Evolutionary conservation across 2,797 vertebrate species (phyloP), one percentile per base, ranked within the genome.

Genomic region (Toxotes lorentzi): DNA sequence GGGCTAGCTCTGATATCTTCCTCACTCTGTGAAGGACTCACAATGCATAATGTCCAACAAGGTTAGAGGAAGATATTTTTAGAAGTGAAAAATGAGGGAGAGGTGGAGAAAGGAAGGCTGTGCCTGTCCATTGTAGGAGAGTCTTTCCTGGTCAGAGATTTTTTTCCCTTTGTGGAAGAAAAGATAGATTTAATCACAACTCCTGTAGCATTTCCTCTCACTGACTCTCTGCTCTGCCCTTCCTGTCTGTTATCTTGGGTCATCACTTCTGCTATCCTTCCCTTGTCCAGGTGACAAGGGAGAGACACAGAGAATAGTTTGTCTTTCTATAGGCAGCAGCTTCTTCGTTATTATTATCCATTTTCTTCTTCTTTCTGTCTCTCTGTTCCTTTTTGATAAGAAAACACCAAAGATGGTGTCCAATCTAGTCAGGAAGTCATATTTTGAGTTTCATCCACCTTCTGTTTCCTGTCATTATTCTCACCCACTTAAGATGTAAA

Each of bases 161-260:
- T 47, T 57, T 70, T 47, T 17, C 23, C 16, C 7, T 76, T 76
- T 30, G 47, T 76, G n/a, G 58, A 53, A 45, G 41, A 81, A 60
- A 66, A 58, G 32, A 66, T 13, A 45, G 73, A 88, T 74, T 12
- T 77, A 83, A 87, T 80, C 70, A 40, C 71, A 66, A 19, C 48
- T 72, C 50, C 1, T 58, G 56, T 24, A 64, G 69, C 47, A 70
- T 86, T 88, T 90, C 79, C 88, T 73, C 38, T 81, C 58, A 5
- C 54, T 65, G 14, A 35, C 34, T 11, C 19, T 14, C 45, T 48
- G 60, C 23, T 1, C 43, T 70, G 51, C 40, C 59, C 24, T 82
- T 83, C 80, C 70, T 74, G 51, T 70, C 30, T 0, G 21, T 71
- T 79, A 74, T 56, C 60, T 34, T 12, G 34, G 70, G 64, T 80